Evolutionary conservation across 2,888 invertebrate species (phyloP).

Genomic region (Atherix ibis): DNA sequence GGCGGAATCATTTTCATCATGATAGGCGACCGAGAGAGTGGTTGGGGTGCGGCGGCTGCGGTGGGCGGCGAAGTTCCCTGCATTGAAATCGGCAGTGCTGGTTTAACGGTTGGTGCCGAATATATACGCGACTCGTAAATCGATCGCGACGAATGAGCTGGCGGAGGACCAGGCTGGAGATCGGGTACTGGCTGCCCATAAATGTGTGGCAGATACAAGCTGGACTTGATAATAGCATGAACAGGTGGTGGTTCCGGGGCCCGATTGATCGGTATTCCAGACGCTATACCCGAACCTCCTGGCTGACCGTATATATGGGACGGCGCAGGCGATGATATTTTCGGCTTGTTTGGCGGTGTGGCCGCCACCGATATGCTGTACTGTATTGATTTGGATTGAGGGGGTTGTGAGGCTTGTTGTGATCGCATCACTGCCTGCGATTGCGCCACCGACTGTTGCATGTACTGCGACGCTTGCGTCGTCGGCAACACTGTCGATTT

Average conservation of each 20-base stretch:
- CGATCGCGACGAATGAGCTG: conserved; percentile 34
- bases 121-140: conserved; percentile 21
- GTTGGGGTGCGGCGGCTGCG: conserved; percentile 31
- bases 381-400: conserved; percentile 25
- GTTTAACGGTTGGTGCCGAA: conserved; percentile 18
- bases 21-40: conserved; percentile 18
- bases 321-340: conserved; percentile 64
- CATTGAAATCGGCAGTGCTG: conserved; percentile 19
- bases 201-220: conserved; percentile 36
- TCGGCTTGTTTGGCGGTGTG: conserved; percentile 35
- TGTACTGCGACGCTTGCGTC: conserved; percentile 18
- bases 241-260: conserved; percentile 25
- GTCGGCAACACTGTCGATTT: conserved; percentile 29
- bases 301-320: conserved; percentile 24
- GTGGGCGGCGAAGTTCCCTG: conserved; percentile 37
- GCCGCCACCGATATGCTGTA: conserved; percentile 13
- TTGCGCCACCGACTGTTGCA: conserved; percentile 15
- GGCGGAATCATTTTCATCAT: conserved; percentile 32
- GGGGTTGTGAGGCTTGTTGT: conserved; percentile 21
- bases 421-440: conserved; percentile 19
- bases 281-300: conserved; percentile 37
- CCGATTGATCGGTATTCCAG: conserved; percentile 39
- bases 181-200: conserved; percentile 34
- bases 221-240: conserved; percentile 36
- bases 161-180: conserved; percentile 37